These are phyloP conservation scores for Eueides isabella DNA, from an alignment of 1,140 invertebrate genomes.

Conservation along the genomic window DNA sequence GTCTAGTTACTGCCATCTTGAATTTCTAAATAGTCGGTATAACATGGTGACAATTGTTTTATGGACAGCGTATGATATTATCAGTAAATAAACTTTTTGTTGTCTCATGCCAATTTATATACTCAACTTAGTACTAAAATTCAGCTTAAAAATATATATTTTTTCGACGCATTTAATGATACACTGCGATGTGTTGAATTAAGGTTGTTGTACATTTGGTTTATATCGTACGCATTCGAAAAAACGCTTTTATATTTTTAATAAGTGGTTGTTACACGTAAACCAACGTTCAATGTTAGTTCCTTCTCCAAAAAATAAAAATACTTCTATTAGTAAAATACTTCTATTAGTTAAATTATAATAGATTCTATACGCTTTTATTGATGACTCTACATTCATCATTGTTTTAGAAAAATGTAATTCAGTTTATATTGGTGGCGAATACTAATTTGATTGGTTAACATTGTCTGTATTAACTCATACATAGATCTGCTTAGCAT, in stretches of 20 bases:
- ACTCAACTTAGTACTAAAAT: not conserved
- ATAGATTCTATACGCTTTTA: not conserved
- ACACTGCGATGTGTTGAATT: not conserved
- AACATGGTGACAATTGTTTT: constrained; percentile 6
- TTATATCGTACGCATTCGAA: too few relatives aligned
- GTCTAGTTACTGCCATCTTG: not conserved
- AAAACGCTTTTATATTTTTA: too few relatives aligned
- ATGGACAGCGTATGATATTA: not conserved
- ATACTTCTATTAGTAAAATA: too few relatives aligned
- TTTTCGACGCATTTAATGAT: not conserved
- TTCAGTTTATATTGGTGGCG: not conserved
- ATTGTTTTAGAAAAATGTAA: not conserved
- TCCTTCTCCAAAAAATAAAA: too few relatives aligned
- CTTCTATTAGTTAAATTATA: too few relatives aligned
- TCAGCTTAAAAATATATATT: not conserved
- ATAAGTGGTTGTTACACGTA: too few relatives aligned
- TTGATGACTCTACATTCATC: not conserved
- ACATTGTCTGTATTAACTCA: too few relatives aligned
- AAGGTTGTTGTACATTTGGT: too few relatives aligned
- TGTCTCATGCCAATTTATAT: constrained; percentile 2
- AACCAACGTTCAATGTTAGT: too few relatives aligned
- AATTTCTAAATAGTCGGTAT: not conserved
- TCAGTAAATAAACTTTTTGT: not conserved
- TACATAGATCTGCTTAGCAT: too few relatives aligned
- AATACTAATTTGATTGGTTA: not conserved